Conservation (phyloP, 37 sponge, comb jelly and placozoan species). For the Geodia barretti region DNA sequence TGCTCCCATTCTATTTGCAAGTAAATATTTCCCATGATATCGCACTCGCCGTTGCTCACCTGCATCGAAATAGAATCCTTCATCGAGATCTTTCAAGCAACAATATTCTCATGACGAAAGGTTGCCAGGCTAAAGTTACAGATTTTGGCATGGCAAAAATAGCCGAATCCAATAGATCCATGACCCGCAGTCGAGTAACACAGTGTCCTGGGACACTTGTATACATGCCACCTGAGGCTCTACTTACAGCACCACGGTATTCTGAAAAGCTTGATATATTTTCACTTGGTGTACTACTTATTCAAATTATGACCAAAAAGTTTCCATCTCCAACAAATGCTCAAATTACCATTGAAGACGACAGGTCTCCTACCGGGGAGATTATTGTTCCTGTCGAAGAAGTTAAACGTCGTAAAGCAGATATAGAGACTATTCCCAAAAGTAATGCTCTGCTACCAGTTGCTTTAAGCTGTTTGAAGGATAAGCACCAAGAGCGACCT, state of each 20-base stretch:
- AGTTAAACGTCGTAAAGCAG: slow-evolving; percentile 17
- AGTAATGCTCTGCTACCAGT: slow-evolving; percentile 14
- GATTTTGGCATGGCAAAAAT: slow-evolving; percentile 54
- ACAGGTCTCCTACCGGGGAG: not conserved
- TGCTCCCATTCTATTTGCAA: slow-evolving; percentile 3
- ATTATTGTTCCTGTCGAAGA: slow-evolving; percentile 16
- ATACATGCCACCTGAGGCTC: slow-evolving; percentile 66
- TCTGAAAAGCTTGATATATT: slow-evolving; percentile 42
- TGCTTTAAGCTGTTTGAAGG: slow-evolving; percentile 14
- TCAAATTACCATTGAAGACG: not conserved
- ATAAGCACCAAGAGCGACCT: slow-evolving; percentile 16
- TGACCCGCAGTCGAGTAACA: not conserved
- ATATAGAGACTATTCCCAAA: not conserved
- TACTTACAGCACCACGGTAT: not conserved
- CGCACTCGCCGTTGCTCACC: slow-evolving; percentile 17
- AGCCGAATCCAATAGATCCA: not conserved
- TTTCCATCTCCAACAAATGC: slow-evolving; percentile 35
- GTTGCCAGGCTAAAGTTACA: slow-evolving; percentile 27
- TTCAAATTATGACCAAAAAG: slow-evolving; percentile 39
- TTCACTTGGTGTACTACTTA: slow-evolving; percentile 29
- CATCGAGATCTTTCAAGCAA: slow-evolving; percentile 45
- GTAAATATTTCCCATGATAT: slow-evolving; percentile 24
- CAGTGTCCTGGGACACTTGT: slow-evolving; percentile 29
- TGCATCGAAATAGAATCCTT: slow-evolving; percentile 34
- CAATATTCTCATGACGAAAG: slow-evolving; percentile 27